Base-by-base conservation (phyloP, 2,113 vertebrate species). In the Scortum barcoo region DNA sequence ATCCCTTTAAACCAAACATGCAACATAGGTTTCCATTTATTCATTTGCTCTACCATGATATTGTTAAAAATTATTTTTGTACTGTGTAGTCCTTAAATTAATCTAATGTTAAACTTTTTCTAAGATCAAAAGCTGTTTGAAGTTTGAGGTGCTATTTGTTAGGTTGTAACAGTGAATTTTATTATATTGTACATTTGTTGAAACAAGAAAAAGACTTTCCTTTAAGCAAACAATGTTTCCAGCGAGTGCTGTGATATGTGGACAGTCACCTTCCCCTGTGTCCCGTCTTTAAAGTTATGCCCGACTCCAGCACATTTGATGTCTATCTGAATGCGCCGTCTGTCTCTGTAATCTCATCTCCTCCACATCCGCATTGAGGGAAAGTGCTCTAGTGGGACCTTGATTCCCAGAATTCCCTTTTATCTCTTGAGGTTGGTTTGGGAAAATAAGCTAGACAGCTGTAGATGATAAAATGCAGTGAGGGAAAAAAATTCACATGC, bases 341-440 rank as follows among this genome's bases (percentile, higher is more conserved):
- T 80, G 69, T 88, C 76, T 53, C 62, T 42, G 36, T 89, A 62
- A 91, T 91, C 86, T 84, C 76, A 88, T 93, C 88, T 91, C 40
- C 68, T 53, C 76, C 76, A 40, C 71, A 24, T 84, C 56, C 61
- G 70, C 71, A 57, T 78, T 61, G 30, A 87, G 50, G 57, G 5
- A 75, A 76, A 85, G 81, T 66, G 84, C 81, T 72, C 73, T 65
- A 53, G 48, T 9, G 19, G 65, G 74, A 73, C 63, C 56, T 72
- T 62, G 36, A 81, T 91, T 94, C 90, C 87, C 86, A 92, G 92
- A 89, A 87, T 75, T 65, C 65, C 76, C 57, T 72, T 72, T 89
- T 88, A 89, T 88, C 77, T 84, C n/a, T 33, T 17, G 36, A 87
- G 67, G 46, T 76, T 66, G 26, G 63, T 83, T 44, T 68, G 60